Evolutionary conservation across 2,888 invertebrate species (phyloP).

Genomic region (Noctua comes): DNA sequence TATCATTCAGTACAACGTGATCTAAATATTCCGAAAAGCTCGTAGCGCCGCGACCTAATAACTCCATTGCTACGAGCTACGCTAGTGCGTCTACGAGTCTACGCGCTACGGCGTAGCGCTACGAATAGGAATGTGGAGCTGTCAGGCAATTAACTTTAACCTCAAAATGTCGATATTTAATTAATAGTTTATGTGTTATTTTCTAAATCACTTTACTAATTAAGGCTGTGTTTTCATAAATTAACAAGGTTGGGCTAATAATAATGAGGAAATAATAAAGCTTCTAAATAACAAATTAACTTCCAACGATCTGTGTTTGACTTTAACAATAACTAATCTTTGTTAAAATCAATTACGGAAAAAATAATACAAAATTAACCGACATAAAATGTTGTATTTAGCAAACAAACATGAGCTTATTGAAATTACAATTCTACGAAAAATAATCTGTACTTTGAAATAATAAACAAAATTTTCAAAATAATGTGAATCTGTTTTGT

Average conservation of each 20-base stretch:
- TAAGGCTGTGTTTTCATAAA: background rate
- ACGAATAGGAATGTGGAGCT: slow-evolving; percentile 42
- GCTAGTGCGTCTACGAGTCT: slow-evolving; percentile 63
- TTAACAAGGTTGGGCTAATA: background rate
- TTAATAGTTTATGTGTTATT: slow-evolving; percentile 6
- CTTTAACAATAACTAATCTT: too few species aligned
- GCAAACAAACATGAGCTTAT: too few species aligned
- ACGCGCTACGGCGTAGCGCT: slow-evolving; percentile 62
- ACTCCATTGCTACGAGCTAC: slow-evolving; percentile 55
- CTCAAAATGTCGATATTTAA: slow-evolving; percentile 45
- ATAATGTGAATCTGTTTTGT: background rate
- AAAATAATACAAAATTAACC: too few species aligned
- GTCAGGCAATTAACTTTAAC: slow-evolving; percentile 43
- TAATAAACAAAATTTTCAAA: too few species aligned
- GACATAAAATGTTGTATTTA: too few species aligned
- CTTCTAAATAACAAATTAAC: too few species aligned
- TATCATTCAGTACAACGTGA: slow-evolving; percentile 41
- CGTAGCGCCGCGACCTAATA: slow-evolving; percentile 44
- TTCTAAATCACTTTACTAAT: background rate
- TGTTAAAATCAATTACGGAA: too few species aligned
- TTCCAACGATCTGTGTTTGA: too few species aligned
- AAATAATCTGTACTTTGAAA: too few species aligned
- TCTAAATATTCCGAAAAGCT: slow-evolving; percentile 47
- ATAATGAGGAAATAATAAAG: background rate
- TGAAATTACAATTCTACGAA: too few species aligned